These are phyloP conservation scores for Epinotia demarniana DNA, from an alignment of 2,888 invertebrate species.

Conservation along the genomic window DNA sequence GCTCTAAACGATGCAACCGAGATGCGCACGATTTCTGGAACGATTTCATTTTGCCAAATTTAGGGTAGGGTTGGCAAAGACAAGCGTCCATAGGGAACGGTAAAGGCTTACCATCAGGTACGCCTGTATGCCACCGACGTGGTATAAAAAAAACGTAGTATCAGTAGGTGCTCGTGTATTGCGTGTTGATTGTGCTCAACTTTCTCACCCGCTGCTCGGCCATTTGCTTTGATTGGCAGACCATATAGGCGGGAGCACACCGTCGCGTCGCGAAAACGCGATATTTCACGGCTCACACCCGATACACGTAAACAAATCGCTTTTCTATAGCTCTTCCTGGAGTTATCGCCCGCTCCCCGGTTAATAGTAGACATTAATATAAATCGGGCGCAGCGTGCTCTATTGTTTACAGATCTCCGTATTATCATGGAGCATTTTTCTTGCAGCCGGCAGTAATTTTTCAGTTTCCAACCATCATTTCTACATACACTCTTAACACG, in stretches of 20 bases:
- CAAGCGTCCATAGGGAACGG: too few species aligned
- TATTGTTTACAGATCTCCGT: slow-evolving; percentile 39
- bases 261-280: slow-evolving; percentile 47
- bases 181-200: slow-evolving; percentile 18
- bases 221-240: slow-evolving; percentile 45
- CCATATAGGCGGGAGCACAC: slow-evolving; percentile 45
- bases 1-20: too few species aligned
- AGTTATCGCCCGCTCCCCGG: slow-evolving; percentile 64
- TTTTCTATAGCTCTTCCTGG: slow-evolving; percentile 65
- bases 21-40: too few species aligned
- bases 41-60: too few species aligned
- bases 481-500: not conserved
- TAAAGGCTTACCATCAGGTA: too few species aligned
- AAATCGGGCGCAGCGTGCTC: slow-evolving; percentile 55
- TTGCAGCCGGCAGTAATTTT: slow-evolving; percentile 1
- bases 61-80: too few species aligned
- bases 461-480: not conserved
- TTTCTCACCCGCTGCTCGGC: not conserved
- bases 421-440: slow-evolving; percentile 46
- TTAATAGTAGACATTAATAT: slow-evolving; percentile 76
- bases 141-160: too few species aligned
- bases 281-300: slow-evolving; percentile 50
- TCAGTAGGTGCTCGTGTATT: too few species aligned
- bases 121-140: too few species aligned
- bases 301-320: slow-evolving; percentile 67